phyloP scores from a whole-genome alignment of 2,888 invertebrate species.

The Acanthococcus lagerstroemiae region DNA sequence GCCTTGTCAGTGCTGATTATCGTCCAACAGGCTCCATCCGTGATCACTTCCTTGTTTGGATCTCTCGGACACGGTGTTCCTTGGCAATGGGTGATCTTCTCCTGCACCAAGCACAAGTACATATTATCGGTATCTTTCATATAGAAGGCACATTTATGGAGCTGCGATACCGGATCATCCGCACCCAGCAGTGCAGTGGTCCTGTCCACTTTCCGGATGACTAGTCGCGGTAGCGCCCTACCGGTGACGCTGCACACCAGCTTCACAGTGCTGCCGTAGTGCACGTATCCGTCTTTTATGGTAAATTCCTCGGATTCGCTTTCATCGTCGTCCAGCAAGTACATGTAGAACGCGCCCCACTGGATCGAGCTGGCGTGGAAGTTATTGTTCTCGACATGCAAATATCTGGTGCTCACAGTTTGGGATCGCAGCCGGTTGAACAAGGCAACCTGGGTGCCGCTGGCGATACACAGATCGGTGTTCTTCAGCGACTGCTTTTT shows the following conservation, averaged over 20 bases:
- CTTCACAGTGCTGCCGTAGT: conserved; percentile 96
- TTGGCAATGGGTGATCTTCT: conserved; percentile 98
- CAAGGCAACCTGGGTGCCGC: conserved; percentile 96
- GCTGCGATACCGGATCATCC: conserved; percentile 96
- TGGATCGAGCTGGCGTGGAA: conserved; percentile 99
- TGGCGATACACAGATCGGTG: conserved; percentile 97
- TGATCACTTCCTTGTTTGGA: conserved; percentile 96
- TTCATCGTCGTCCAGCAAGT: conserved; percentile 93
- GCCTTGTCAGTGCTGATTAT: conserved; percentile 99
- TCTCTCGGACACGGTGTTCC: conserved; percentile 96
- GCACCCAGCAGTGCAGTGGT: conserved; percentile 96
- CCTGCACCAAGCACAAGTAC: conserved; percentile 96
- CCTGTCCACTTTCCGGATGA: conserved; percentile 90
- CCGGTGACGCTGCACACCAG: conserved; percentile 97
- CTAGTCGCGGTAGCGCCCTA: conserved; percentile 93
- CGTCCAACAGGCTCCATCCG: conserved; percentile 99
- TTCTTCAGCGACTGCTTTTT: conserved; percentile 99
- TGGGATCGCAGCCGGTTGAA: conserved; percentile 97
- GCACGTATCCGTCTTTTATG: conserved; percentile 92
- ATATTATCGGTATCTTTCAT: conserved; percentile 99
- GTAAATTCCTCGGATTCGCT: conserved; percentile 92
- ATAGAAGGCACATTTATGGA: conserved; percentile 99
- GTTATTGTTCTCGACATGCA: conserved; percentile 97
- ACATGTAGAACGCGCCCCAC: conserved; percentile 99
- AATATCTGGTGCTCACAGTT: conserved; percentile 95